Evolutionary conservation across 2,113 vertebrate genomes (phyloP), one percentile per base, ranked within the genome.

Genomic region (Acanthochromis polyacanthus): DNA sequence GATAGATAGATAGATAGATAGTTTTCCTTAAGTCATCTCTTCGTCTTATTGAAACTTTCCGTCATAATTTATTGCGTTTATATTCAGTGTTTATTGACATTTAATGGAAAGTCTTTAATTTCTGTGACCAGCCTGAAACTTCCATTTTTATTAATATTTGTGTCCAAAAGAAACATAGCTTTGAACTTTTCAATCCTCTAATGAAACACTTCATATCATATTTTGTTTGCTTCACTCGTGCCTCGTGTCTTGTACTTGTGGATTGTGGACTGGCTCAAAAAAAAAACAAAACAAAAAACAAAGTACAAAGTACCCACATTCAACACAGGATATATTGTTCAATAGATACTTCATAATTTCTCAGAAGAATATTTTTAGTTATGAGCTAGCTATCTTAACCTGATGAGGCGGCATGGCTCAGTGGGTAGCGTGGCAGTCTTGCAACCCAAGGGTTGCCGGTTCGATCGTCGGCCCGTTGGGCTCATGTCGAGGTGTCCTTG

Each of bases 61-160:
- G 57, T 68, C 28, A 58, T 30, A 7, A 38, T 65, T 88, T 90
- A 91, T 90, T 89, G 90, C 84, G 60, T 77, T 36, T 6, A 30
- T 73, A 8, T 53, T 83, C 14, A 61, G 4, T 38, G 22, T 25
- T 69, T 72, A 68, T 68, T 81, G 45, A 52, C 19, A 43, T 43
- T 10, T 63, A n/a, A 36, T 36, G 32, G 38, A 58, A 57, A n/a
- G 46, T 16, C 68, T 14, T 64, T 28, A 64, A 10, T 53, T 19
- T 55, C 64, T 43, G 48, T 17, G 16, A 58, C 56, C 22, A 28
- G n/a, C 7, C 55, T 60, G 15, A 79, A 65, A 79, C 30, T 22
- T 10, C 4, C 2, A 5, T 0, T 38, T 28, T 20, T 53, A 71
- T 75, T 63, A 76, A 1, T 65, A 17, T 46, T 57, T 45, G n/a